Evolutionary conservation across 2,797 vertebrate species (phyloP), one percentile per base, ranked within the genome.

Genomic region (Brachyalestes nurse): DNA sequence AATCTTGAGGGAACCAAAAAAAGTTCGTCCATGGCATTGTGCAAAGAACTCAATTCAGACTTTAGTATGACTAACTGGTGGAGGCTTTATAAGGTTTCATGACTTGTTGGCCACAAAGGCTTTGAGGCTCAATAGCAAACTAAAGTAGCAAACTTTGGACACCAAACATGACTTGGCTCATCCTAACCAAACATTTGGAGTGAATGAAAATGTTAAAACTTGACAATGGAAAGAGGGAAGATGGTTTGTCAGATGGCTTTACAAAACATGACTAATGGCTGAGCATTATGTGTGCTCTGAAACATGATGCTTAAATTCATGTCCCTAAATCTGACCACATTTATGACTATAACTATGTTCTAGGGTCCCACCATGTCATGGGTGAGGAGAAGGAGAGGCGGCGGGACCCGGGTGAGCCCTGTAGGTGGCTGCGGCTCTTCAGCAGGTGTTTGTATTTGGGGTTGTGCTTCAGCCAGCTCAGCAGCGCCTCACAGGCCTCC

Each of bases 401-500:
- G 19, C 95, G 93, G 70, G 96, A 93, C 19, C 93, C 94, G 0
- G 97, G 97, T 47, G 97, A 99, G 34, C 85, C 90, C 25, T 86
- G 86, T 65, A 94, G 89, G 79, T 93, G 89, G 17, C 13, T 93
- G 90, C 95, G 96, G 87, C 92, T 94, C 89, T 97, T 98, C 21
- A 92, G 89, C 55, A 97, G 92, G 42, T 96, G 94, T 84, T 97
- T 99, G 92, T 99, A 99, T 87, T 97, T 99, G 47, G 97, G 95
- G 84, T 98, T 97, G 92, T 98, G 97, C 82, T 90, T 95, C 86
- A 99, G 92, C 98, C 98, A 99, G 72, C 93, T 93, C 77, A 96
- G 95, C 80, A 99, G 91, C 0, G 96, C 93, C 73, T 98, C 97
- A 0, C 96, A 97, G 45, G 98, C 98, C 49, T 99, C 97, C 42